Conservation (phyloP, 2,888 invertebrate genomes). For the Cylindroiulus punctatus region DNA sequence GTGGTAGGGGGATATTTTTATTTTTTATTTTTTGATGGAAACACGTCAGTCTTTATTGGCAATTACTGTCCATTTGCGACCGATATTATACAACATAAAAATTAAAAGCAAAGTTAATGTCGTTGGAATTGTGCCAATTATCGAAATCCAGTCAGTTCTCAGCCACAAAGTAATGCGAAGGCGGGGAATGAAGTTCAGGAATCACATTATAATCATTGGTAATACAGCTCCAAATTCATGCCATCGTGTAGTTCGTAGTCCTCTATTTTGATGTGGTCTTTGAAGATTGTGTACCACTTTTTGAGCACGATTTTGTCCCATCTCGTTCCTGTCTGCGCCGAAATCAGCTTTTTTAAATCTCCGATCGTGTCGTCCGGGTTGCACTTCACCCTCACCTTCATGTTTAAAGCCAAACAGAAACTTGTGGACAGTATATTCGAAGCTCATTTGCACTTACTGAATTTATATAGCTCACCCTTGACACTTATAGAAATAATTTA, state of each 20-base stretch:
- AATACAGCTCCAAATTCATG: conserved; percentile 98
- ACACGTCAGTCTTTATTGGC: conserved; percentile 8
- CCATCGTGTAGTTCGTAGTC: conserved; percentile 99
- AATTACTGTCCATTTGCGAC: neutral
- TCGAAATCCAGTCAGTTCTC: neutral
- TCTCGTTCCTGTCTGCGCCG: conserved; percentile 97
- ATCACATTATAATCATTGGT: conserved; percentile 78
- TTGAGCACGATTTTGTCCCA: conserved; percentile 98
- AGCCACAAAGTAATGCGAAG: neutral
- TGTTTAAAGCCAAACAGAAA: no score
- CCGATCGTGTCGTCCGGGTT: conserved; percentile 98
- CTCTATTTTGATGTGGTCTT: conserved; percentile 95
- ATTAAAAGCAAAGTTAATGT: neutral
- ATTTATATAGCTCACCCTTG: no score
- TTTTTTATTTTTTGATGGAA: no score
- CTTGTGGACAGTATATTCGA: no score
- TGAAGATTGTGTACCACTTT: conserved; percentile 99
- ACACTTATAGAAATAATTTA: no score
- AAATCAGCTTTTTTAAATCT: conserved; percentile 96
- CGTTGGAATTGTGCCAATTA: neutral
- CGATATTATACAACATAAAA: neutral
- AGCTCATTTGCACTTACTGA: no score
- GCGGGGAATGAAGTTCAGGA: neutral
- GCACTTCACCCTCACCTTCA: conserved; percentile 97
- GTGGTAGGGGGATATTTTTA: no score